Evolutionary conservation across 2,113 vertebrate species (phyloP), one percentile per base, ranked within the genome.

Genomic region (Polypterus bichir): DNA sequence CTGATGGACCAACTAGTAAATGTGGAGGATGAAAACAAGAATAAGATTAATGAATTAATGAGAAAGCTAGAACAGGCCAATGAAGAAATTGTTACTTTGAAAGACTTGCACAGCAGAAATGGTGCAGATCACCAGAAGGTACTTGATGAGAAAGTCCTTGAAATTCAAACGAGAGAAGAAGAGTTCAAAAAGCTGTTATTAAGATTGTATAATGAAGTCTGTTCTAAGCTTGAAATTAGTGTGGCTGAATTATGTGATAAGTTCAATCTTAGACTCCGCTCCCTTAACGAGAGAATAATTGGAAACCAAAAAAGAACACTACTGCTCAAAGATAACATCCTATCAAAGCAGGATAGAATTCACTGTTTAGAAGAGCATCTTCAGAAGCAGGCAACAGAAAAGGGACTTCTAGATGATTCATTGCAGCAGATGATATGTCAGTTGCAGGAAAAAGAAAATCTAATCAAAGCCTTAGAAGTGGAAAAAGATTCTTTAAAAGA

Each of bases 341-440:
- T 81, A 48, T 67, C 62, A 49, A 89, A 88, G 74, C 64, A 3
- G 4, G 57, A 66, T 56, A 80, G 63, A 66, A 80, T 91, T 69
- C 69, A 75, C 79, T 81, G 86, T 65, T 84, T 96, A 70, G 87
- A 97, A 85, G 71, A 79, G 70, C 83, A 81, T 11, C 80, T 97
- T 64, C 72, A 44, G 55, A 79, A 86, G 71, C 63, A 81, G 54
- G 74, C 59, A 9, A 83, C 89, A 65, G 83, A 88, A 68, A 88
- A 83, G 44, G 78, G 69, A 56, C 75, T 69, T 68, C 79, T 90
- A 67, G 86, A 70, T 64, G 76, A 64, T 70, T 86, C 84, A 66
- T 76, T 95, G 63, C 82, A 90, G 7, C 83, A 91, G 67, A 74
- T 77, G 68, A 70, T 76, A 27, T 73, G 77, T 73, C 81, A 91